phyloP scores from a whole-genome alignment of 2,888 invertebrate genomes.

The Thereva nobilitata region DNA sequence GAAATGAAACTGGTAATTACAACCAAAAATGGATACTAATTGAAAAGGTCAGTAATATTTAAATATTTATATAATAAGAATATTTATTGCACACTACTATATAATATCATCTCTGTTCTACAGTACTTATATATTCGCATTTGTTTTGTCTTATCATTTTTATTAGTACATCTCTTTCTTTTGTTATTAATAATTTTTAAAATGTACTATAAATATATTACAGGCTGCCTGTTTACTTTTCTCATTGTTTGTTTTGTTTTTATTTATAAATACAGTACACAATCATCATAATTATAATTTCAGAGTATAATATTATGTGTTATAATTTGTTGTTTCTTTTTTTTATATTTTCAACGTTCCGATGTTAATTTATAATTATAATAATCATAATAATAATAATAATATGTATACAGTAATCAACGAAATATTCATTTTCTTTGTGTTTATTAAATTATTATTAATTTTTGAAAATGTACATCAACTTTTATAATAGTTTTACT shows the following conservation, averaged over 20 bases:
- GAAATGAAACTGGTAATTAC: too few species aligned
- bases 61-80: too few species aligned
- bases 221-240: not conserved
- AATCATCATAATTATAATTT: too few species aligned
- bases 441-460: constrained; percentile 2
- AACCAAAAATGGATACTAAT: too few species aligned
- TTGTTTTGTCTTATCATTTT: constrained; percentile 2
- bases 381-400: too few species aligned
- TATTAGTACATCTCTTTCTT: constrained; percentile 6
- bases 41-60: too few species aligned
- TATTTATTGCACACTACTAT: too few species aligned
- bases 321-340: not conserved
- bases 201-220: constrained; percentile 24
- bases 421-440: not conserved
- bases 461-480: constrained; percentile 22
- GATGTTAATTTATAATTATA: too few species aligned
- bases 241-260: not conserved
- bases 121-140: constrained; percentile 19
- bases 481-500: not conserved
- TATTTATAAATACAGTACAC: constrained; percentile 21
- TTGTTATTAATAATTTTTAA: not conserved
- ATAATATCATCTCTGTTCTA: not conserved
- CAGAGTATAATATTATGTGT: too few species aligned
- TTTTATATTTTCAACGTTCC: not conserved
- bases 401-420: too few species aligned